Conservation (phyloP, 2,113 vertebrate species). For the Sialia sialis region DNA sequence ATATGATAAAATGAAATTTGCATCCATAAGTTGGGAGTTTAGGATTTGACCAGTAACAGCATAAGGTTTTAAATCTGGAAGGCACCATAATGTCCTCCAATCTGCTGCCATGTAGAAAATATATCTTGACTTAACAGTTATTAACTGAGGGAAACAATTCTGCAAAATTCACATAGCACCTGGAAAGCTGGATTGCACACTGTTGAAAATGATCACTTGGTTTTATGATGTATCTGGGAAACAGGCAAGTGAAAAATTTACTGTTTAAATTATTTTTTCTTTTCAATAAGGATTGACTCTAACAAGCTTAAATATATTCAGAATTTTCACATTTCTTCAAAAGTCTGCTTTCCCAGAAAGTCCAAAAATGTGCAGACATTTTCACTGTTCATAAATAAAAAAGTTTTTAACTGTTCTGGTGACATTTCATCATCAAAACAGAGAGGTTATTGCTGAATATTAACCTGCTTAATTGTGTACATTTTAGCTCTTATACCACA, state of each 20-base stretch:
- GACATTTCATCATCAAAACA: neutral
- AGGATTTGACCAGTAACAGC: neutral
- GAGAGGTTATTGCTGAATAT: neutral
- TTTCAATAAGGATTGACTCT: neutral
- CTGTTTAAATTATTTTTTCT: neutral
- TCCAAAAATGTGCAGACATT: neutral
- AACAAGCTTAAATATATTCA: neutral
- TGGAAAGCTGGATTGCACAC: neutral
- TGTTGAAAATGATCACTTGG: neutral
- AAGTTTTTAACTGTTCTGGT: neutral
- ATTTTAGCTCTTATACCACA: neutral
- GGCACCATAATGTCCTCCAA: neutral
- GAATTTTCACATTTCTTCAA: neutral
- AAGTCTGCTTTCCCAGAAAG: neutral
- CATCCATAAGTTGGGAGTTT: neutral
- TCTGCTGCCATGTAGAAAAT: neutral
- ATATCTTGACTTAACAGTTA: neutral
- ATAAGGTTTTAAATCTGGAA: neutral
- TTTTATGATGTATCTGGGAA: neutral
- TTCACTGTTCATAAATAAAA: neutral
- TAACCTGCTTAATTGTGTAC: neutral
- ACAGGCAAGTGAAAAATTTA: neutral
- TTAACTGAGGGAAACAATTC: neutral
- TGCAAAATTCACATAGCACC: neutral
- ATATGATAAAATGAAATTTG: neutral